A percentile compares a stretch with the other conserved stretches of the same genome.
These are phyloP conservation scores for Elegia similella DNA, from an alignment of 2,888 invertebrate genomes.

Conservation along the genomic window DNA sequence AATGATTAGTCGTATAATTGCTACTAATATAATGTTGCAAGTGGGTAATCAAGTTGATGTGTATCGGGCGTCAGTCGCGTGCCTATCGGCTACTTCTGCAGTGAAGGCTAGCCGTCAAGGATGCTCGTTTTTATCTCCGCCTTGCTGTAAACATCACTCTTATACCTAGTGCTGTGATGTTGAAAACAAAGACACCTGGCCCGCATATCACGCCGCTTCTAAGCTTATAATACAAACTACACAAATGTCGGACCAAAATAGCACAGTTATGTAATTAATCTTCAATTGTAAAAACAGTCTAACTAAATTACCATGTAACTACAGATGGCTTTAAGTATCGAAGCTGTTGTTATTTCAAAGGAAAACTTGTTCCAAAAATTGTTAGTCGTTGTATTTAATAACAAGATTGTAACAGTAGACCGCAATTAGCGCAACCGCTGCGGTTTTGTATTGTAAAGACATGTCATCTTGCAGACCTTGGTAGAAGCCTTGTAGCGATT, in stretches of 20 bases:
- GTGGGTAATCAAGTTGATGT: conserved; percentile 15
- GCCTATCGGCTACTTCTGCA: conserved; percentile 7
- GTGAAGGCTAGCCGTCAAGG: conserved; percentile 10
- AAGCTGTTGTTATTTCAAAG: background rate
- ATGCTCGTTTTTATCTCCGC: conserved; percentile 12
- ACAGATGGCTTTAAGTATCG: background rate
- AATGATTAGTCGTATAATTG: conserved; percentile 29
- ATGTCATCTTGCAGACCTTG: conserved; percentile 15
- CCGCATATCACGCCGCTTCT: background rate
- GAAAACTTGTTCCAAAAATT: conserved; percentile 4
- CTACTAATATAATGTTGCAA: conserved; percentile 24
- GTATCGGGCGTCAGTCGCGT: conserved; percentile 11
- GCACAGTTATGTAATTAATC: background rate
- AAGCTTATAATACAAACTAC: conserved; percentile 3
- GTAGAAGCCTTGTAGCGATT: conserved; percentile 12
- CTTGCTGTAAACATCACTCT: conserved; percentile 4
- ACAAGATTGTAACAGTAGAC: conserved; percentile 2
- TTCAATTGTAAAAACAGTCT: conserved; percentile 4
- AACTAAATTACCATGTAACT: background rate
- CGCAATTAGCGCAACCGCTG: conserved; percentile 7
- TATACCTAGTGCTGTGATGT: background rate
- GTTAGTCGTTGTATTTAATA: conserved; percentile 9
- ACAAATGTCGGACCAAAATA: conserved; percentile 13
- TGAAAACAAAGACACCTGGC: conserved; percentile 15
- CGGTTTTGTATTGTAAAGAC: conserved; percentile 11